Evolutionary conservation across 2,113 vertebrate species (phyloP), one percentile per base, ranked within the genome.

Genomic region (Oxygymnocypris stewartii): DNA sequence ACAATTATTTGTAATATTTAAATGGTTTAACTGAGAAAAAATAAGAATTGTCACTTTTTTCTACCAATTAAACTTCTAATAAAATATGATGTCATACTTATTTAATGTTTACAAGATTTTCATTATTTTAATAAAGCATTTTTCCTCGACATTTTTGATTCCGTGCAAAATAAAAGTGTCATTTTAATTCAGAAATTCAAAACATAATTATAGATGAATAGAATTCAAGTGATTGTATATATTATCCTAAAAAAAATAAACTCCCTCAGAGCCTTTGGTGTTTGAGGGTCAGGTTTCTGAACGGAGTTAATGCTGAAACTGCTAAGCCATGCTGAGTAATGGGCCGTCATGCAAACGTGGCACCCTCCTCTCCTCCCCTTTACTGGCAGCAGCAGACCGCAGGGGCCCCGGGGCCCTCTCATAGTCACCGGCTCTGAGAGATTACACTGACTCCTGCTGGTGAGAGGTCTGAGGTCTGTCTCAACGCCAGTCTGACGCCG

Each of bases 261-360:
- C 8, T 71, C 35, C 0, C 35, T 73, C 35, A 73, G 28, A 69
- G 47, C 13, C 12, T 49, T 16, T 67, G 12, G 25, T 67, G 25
- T 31, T 28, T 14, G 47, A 25, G 9, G 61, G 10, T 63, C 9
- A 31, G 16, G 51, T 54, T 18, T 54, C 14, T 67, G 25, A 65
- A 13, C 10, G 23, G 47, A 31, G n/a, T 78, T n/a, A 54, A 18
- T 67, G n/a, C 37, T 67, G 42, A 67, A 49, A 67, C 59, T 47
- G 23, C 12, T 25, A 63, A 80, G 57, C 18, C 6, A 63, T 25
- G 79, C 77, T 79, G 77, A 59, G 77, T 35, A 59, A 59, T 65
- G 65, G 35, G 85, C 47, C 88, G 88, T 92, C 91, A 92, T 94
- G 93, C 74, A 91, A 93, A 94, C 93, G 94, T 95, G 94, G 94